A percentile compares a stretch with the other conserved stretches of the same genome.
Conservation (phyloP, 2,797 vertebrate genomes). For the Lepidocolaptes lacrymiger region DNA sequence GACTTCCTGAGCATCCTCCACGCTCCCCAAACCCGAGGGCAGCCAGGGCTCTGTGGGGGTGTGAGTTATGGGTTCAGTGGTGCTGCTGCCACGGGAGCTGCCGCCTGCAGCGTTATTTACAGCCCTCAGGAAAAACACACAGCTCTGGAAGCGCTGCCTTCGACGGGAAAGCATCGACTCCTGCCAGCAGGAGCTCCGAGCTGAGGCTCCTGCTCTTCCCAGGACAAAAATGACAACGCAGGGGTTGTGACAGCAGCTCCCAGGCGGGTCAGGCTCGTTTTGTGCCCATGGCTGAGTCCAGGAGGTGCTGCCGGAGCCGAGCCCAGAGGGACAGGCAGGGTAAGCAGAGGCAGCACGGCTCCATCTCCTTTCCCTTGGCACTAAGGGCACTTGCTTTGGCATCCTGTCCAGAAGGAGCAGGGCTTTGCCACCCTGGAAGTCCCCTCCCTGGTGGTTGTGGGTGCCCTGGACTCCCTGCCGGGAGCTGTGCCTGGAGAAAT, state of each 20-base stretch:
- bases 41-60: background rate
- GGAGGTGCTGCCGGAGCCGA: accelerated
- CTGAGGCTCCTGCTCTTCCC: background rate
- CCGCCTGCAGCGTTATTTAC: background rate
- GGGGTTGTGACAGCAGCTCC: background rate
- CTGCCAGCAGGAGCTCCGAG: background rate
- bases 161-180: background rate
- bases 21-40: accelerated
- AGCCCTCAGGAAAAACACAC: background rate
- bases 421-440: background rate
- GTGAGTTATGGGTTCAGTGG: background rate
- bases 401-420: background rate
- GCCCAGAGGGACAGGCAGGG: background rate
- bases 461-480: background rate
- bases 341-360: background rate
- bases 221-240: background rate
- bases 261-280: accelerated
- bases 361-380: background rate
- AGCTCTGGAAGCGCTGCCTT: background rate
- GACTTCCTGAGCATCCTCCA: background rate
- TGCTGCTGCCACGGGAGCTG: accelerated
- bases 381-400: accelerated
- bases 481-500: background rate
- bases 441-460: background rate
- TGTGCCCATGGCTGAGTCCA: accelerated